Evolutionary conservation across 2,888 invertebrate species (phyloP), one percentile per base, ranked within the genome.

Genomic region (Ophioninae sp.): DNA sequence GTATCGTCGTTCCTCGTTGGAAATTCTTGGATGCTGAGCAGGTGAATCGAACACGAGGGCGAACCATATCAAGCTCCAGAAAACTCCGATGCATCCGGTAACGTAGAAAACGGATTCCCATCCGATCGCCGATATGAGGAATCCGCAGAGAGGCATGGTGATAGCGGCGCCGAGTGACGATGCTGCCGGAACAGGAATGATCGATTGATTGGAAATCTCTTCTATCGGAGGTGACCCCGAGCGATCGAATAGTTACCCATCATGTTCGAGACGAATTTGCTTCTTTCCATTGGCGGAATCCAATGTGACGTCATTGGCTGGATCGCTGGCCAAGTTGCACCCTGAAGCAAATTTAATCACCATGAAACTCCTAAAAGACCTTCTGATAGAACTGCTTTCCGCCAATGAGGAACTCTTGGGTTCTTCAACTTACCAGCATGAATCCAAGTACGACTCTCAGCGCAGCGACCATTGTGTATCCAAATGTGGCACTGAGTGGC

Each of bases 241-340:
- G n/a, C 6, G n/a, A 37, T 7, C 7, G 17, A n/a, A 68, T 59
- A 50, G 76, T 94, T 93, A 96, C 96, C 97, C 97, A 97, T 97
- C 96, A 97, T 97, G 90, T 97, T 97, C 8, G 98, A 96, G 93
- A 98, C 97, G 93, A 99, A 97, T 93, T 98, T 97, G 64, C 98
- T 97, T 86, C 98, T 95, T 92, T 99, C 98, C 94, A 96, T 95
- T 13, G 98, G 98, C 7, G 98, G 98, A 82, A 98, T 97, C 99
- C 99, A 99, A 85, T 96, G 96, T 7, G 98, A 97, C 59, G 98
- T 97, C 95, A 99, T 96, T 6, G 98, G 97, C 82, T 98, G 97
- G 90, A 98, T 98, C 7, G 98, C 97, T 0, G 99, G 99, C 96
- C 98, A 99, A 8, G 97, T 97, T 17, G 97, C 98, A 72, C 97